Evolutionary conservation across 2,888 invertebrate genomes (phyloP).

Genomic region (Aelia acuminata): DNA sequence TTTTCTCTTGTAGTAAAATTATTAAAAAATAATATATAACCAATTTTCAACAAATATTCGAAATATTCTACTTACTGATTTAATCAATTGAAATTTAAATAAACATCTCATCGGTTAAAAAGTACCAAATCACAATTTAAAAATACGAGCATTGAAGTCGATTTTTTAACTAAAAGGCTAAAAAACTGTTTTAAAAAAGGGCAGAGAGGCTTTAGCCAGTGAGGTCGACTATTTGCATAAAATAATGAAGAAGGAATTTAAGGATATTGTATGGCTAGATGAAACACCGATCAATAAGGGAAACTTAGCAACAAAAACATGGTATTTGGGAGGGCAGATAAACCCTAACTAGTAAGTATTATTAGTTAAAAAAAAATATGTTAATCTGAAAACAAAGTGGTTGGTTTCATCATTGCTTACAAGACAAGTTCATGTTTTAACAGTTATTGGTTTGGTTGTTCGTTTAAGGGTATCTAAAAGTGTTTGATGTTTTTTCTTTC

Average conservation of each 20-base stretch:
- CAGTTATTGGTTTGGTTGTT: no score
- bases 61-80: no score
- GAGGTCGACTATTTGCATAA: conserved; percentile 33
- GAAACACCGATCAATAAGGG: not conserved
- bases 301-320: not conserved
- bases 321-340: not conserved
- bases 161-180: not conserved
- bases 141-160: not conserved
- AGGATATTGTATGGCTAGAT: conserved; percentile 17
- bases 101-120: no score
- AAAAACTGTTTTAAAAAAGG: conserved; percentile 12
- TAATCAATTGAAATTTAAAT: no score
- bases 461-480: no score
- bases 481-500: no score
- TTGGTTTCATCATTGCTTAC: not conserved
- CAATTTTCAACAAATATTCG: no score
- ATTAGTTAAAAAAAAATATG: not conserved
- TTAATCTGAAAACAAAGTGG: not conserved
- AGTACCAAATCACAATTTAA: no score
- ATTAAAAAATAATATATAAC: no score
- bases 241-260: conserved; percentile 20
- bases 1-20: no score
- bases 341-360: not conserved
- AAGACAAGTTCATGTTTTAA: not conserved
- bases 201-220: not conserved